Evolutionary conservation across 2,888 invertebrate species (phyloP), one percentile per base, ranked within the genome.

Genomic region (Rhaphigaster nebulosa): DNA sequence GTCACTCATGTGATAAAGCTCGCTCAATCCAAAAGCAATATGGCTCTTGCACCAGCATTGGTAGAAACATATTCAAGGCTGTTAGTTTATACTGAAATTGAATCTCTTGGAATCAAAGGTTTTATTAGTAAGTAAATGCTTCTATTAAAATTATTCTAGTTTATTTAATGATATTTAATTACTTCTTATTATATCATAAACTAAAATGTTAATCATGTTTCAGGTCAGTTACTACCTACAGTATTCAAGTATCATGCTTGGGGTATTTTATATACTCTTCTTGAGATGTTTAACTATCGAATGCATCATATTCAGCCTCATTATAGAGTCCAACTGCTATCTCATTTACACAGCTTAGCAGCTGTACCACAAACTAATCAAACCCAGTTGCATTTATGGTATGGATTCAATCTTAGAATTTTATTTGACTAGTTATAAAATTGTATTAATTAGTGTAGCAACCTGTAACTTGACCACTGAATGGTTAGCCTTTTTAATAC

Each of bases 261-360:
- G 98, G 98, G 98, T 41, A 98, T 98, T 90, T 95, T 99, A n/a
- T 98, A 99, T 93, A 98, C 98, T 0, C 94, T 99, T 65, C 94
- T 99, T 93, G 99, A 99, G 94, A 99, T 99, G 98, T 98, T 99
- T 94, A 98, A 98, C 91, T 98, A 98, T 93, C 95, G 99, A 87
- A 96, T 99, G 94, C 98, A 99, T 94, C 99, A 99, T 94, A 98
- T 99, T 92, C 98, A 98, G 93, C 98, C 98, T 0, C 98, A 98
- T 94, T 99, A 99, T 94, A 95, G 98, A 90, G 97, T 99, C 20
- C 98, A 99, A 93, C 94, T 99, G 87, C 94, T 99, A 15, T 97
- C 98, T 6, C 97, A 98, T 94, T 96, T 99, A 91, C 98, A 99
- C 94, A 97, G 97, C 50, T 95, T 99, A 90, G 97, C 98, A 5